Base-by-base conservation (phyloP, 37 sponge, comb jelly and placozoan species). In the Chondrosia reniformis region DNA sequence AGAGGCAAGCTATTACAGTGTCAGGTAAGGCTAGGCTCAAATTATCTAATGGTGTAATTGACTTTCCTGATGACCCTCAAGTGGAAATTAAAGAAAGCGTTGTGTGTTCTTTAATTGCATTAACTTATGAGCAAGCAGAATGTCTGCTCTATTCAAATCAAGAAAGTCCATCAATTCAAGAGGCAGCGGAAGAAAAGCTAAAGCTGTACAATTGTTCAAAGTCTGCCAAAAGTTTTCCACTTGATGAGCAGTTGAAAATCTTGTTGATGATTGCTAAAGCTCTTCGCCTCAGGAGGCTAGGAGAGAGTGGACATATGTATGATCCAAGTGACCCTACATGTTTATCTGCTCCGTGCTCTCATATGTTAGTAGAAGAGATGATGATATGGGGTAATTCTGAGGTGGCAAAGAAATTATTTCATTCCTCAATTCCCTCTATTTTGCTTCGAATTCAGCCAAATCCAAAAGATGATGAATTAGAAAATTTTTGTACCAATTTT, bases 341-440 rank as follows among this genome's bases (percentile, higher is more conserved):
- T 6, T 3, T 17, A 15, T 76, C 55, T 8, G 73, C 78, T 25
- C 76, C 76, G 73, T 78, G 84, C 31, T 41, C 87, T 38, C 87
- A 91, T 44, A n/a, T 86, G n/a, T 39, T 91, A 22, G 67, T 86
- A 4, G 84, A 83, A 34, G 91, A 91, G 62, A 42, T 91, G 33
- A 91, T 91, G 87, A 86, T 91, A 33, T 91, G 84, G 84, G 87
- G 84, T 13, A 91, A 91, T 45, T 27, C 28, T 21, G 31, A 4
- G 25, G 80, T 86, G 36, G 91, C 91, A 21, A 32, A 76, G 24
- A 2, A 59, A 34, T 7, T 81, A 0, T 5, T 57, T n/a, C 64
- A 64, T 2, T 64, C 66, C 31, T 28, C 4, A 4, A 21, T 64
- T 21, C 66, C 66, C 28, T 34, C 79, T 39, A 65, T 86, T 1